A percentile compares a stretch with the other conserved stretches of the same genome.
Conservation (phyloP, 2,888 invertebrate species). For the Epistrophe grossulariae region DNA sequence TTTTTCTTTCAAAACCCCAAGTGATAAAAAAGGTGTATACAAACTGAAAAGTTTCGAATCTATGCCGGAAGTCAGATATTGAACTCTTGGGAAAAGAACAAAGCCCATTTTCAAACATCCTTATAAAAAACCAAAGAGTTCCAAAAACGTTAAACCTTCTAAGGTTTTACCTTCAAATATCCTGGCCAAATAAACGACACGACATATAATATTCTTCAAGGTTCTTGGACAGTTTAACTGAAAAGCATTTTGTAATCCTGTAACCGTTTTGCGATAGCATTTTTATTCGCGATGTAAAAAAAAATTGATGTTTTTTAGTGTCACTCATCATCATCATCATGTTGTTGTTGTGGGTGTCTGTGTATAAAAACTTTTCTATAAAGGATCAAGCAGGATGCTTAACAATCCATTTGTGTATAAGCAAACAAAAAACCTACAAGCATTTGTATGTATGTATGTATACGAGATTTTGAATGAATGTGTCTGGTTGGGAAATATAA, state of each 20-base stretch:
- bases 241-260: not conserved
- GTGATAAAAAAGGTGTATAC: not conserved
- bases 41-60: constrained; percentile 41
- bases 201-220: not conserved
- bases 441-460: not conserved
- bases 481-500: constrained; percentile 35
- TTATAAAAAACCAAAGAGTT: not conserved
- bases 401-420: constrained; percentile 22
- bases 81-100: constrained; percentile 32
- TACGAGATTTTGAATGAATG: not conserved
- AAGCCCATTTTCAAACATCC: constrained; percentile 21
- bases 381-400: constrained; percentile 32
- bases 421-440: not conserved
- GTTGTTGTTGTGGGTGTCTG: not conserved
- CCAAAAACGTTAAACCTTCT: not conserved
- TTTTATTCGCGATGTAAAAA: not conserved
- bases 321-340: constrained; percentile 12
- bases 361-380: constrained; percentile 1
- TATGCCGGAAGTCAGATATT: constrained; percentile 45
- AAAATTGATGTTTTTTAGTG: constrained; percentile 6
- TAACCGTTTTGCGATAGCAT: not conserved
- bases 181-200: not conserved
- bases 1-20: constrained; percentile 37
- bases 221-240: constrained; percentile 6
- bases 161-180: not conserved